phyloP scores from a whole-genome alignment of 2,797 vertebrate species.

The Pseudotriccus pelzelni region DNA sequence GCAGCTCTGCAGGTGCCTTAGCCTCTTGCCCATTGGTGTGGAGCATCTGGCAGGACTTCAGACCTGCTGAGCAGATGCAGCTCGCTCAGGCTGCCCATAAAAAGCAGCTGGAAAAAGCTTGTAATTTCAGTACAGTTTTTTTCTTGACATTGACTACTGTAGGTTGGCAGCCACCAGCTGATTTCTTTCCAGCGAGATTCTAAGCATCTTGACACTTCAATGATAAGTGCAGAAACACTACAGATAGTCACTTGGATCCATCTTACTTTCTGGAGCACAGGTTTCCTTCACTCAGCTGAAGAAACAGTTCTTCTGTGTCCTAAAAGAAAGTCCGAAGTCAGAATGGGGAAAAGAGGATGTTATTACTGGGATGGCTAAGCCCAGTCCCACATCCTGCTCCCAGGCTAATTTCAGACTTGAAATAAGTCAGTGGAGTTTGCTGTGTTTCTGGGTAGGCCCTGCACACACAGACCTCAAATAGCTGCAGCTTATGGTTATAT shows the following conservation, averaged over 20 bases:
- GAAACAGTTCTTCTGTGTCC: background rate
- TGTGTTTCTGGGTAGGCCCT: background rate
- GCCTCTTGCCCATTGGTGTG: rapidly evolving
- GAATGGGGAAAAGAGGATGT: background rate
- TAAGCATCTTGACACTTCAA: background rate
- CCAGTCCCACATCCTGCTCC: background rate
- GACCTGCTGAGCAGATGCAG: background rate
- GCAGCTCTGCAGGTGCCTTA: background rate
- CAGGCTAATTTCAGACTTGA: background rate
- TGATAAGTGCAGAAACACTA: background rate
- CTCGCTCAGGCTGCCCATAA: background rate
- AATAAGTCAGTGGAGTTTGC: background rate
- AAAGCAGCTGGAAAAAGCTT: background rate
- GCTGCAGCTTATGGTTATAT: rapidly evolving
- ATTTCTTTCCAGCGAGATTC: background rate
- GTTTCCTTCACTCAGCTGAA: background rate
- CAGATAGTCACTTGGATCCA: background rate
- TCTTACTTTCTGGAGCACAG: background rate
- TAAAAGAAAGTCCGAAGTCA: background rate
- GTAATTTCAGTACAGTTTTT: background rate
- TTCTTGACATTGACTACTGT: background rate
- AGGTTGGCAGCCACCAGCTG: background rate
- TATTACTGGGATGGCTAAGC: background rate
- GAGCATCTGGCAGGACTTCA: background rate
- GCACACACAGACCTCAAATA: background rate